Evolutionary conservation across 2,113 vertebrate species (phyloP), one percentile per base, ranked within the genome.

Genomic region (Aphyosemion australe): DNA sequence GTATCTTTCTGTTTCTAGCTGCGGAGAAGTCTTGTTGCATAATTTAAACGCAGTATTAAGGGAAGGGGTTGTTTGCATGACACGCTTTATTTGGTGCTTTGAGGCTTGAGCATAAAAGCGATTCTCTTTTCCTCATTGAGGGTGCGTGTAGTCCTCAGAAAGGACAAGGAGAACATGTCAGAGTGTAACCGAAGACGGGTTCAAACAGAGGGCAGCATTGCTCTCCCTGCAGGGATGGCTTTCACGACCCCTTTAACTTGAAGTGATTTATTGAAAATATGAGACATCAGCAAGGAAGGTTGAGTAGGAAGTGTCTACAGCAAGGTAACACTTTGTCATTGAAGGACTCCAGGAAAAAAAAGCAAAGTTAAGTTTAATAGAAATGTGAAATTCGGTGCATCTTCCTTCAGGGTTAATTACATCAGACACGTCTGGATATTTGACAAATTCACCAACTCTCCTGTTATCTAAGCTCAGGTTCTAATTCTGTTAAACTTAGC

Each of bases 381-480:
- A 42, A 64, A 68, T n/a, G 37, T 19, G 7, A 47, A 18, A 15
- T 55, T 19, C 1, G 15, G 18, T 8, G 20, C 57, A 26, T 47
- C n/a, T 43, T 69, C 58, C 31, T 41, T 50, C 16, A 72, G 79
- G 72, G 70, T 77, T 86, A 83, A 86, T 84, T 75, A 69, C 26
- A 39, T 46, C 42, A 39, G 71, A 80, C 48, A 13, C 63, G 46
- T 79, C 82, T 72, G 72, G 72, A 65, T 67, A 75, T 83, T 74
- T 72, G 71, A 57, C 66, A 70, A 81, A 82, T 81, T 61, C 43
- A 41, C 18, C 63, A 55, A 59, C 73, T 83, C 68, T 50, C 18
- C 62, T 58, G 55, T 78, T 74, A 84, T 82, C 83, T 84, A 62
- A 85, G 82, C 74, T 74, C 65, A 69, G 45, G 61, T 54, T 56